Evolutionary conservation across 2,888 invertebrate species (phyloP).

Genomic region (Andrena haemorrhoa): DNA sequence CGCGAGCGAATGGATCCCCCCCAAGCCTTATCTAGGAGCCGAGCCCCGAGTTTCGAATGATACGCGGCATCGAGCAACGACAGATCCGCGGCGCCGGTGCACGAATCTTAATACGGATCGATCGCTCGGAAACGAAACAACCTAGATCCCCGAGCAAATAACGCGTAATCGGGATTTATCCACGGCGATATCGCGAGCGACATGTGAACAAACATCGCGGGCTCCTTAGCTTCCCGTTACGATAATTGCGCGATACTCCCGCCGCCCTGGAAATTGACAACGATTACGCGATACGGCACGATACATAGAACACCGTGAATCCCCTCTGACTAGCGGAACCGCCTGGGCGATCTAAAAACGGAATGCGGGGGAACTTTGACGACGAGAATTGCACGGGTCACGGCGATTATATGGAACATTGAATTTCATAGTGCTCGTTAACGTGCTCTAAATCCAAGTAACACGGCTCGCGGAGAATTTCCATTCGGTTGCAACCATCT

Average conservation of each 20-base stretch:
- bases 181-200: background rate
- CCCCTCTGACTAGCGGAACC: background rate
- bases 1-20: conserved; percentile 7
- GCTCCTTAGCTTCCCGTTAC: background rate
- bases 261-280: conserved; percentile 5
- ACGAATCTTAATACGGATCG: background rate
- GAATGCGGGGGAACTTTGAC: conserved; percentile 7
- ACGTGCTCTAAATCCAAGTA: background rate
- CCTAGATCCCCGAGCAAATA: background rate
- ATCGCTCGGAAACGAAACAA: conserved; percentile 1
- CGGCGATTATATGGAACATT: conserved; percentile 8
- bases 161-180: background rate
- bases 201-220: conserved; percentile 20
- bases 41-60: conserved; percentile 29
- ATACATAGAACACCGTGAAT: background rate
- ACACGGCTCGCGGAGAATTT: background rate
- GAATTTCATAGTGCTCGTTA: conserved; percentile 11
- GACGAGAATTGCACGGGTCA: background rate
- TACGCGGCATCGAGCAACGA: background rate
- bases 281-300: background rate
- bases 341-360: background rate
- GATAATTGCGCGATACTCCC: conserved; percentile 10
- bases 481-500: background rate
- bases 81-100: conserved; percentile 5
- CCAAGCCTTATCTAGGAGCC: background rate